Evolutionary conservation across 2,113 vertebrate species (phyloP).

Genomic region (Bos indicus): DNA sequence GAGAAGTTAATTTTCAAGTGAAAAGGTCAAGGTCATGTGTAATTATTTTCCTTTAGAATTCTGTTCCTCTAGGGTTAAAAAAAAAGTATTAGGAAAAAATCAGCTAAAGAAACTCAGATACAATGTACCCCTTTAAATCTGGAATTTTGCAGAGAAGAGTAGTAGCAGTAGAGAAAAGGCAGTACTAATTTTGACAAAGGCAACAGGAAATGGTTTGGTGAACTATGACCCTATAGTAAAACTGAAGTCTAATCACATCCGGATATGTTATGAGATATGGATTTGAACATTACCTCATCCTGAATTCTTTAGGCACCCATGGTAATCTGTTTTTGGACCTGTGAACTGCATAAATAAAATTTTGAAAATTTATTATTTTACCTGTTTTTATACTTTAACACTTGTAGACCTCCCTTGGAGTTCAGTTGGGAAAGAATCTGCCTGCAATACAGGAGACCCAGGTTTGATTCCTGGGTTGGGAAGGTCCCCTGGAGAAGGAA

Average conservation of each 20-base stretch:
- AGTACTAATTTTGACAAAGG: slow-evolving; percentile 12
- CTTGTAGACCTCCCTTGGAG: background rate
- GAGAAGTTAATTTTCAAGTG: slow-evolving; percentile 36
- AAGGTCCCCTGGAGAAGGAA: background rate
- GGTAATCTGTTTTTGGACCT: background rate
- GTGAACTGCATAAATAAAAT: rapidly evolving
- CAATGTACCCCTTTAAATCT: background rate
- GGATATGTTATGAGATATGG: background rate
- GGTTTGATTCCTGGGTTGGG: rapidly evolving
- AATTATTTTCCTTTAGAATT: slow-evolving; percentile 55
- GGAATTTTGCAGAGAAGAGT: background rate
- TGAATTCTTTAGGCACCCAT: background rate
- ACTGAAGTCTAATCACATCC: background rate
- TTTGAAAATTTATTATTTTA: background rate
- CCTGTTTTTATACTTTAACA: background rate
- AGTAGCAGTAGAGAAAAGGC: background rate
- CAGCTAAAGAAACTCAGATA: background rate
- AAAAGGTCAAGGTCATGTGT: slow-evolving; percentile 53
- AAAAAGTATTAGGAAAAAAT: background rate
- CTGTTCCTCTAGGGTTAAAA: background rate
- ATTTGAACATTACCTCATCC: background rate
- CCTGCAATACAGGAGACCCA: background rate
- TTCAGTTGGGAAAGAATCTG: background rate
- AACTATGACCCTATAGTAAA: slow-evolving; percentile 35
- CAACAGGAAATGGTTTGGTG: slow-evolving; percentile 44